Base-by-base conservation (phyloP, 1,140 invertebrate species). In the Drosophila repleta region DNA sequence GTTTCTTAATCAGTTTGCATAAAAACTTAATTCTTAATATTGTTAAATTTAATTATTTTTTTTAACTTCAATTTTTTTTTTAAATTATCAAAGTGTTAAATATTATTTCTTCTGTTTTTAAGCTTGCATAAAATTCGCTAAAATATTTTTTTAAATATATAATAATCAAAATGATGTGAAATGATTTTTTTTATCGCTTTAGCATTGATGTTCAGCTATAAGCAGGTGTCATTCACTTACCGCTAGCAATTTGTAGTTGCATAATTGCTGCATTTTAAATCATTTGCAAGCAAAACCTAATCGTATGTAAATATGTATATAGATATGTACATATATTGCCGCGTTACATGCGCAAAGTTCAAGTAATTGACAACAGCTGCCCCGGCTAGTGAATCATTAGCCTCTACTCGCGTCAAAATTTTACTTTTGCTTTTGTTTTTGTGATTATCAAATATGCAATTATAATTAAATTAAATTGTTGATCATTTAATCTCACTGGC, bases 341-440 rank as follows among this genome's bases (percentile, higher is more conserved):
- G n/a, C 37, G 62, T 70, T 62, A 57, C 29, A 53, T 45, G 26
- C 52, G 55, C 58, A 56, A 39, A 72, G 76, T 74, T 63, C 63
- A 51, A 55, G 41, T 37, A 35, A 32, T 57, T 29, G 13, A 21
- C 37, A 18, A 2, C 62, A 73, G 68, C 68, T 69, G 56, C n/a
- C 20, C 10, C 35, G 62, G 52, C 32, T 17, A 5, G 24, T 85
- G 61, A 80, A 76, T 84, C 76, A 85, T 76, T 73, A 69, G 18
- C 43, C 53, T 20, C 52, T 13, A 41, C 15, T 46, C 10, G 43
- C 18, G 32, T 13, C 13, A 49, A 43, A 63, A 43, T n/a, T 17
- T 24, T 55, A 46, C n/a, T 24, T 13, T 32, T 39, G 35, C 26
- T 45, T 20, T 57, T 63, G 53, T 58, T 56, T 0, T 20, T 15